phyloP scores from a whole-genome alignment of 23 tunicate genomes.

The Trididemnum clinides region DNA sequence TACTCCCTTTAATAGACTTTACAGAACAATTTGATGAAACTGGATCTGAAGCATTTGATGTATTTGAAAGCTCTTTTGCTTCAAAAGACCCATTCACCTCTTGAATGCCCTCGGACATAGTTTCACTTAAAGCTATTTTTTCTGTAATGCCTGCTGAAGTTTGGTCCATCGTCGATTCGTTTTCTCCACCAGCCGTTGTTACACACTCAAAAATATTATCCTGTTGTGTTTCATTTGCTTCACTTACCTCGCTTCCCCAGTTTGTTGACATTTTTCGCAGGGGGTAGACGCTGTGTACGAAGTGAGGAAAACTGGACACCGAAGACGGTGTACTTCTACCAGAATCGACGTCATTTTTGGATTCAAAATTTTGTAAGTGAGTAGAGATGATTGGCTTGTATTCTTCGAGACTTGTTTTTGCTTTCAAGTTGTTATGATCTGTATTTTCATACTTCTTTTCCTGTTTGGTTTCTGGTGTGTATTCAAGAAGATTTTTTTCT shows the following conservation, averaged over 20 bases:
- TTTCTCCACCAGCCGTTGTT: not conserved
- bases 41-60: too few species aligned
- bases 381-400: not conserved
- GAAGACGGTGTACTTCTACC: slow-evolving; percentile 56
- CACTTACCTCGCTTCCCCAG: not conserved
- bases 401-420: not conserved
- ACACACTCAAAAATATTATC: not conserved
- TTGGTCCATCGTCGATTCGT: not conserved
- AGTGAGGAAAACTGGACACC: slow-evolving; percentile 74
- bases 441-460: not conserved
- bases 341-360: slow-evolving; percentile 43
- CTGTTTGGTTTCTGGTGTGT: not conserved
- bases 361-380: too few species aligned
- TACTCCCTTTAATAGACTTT: slow-evolving; percentile 18
- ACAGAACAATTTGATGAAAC: slow-evolving; percentile 13
- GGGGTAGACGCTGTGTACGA: slow-evolving; percentile 85
- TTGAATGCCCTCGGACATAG: too few species aligned
- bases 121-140: too few species aligned
- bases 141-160: not conserved
- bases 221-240: not conserved
- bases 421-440: not conserved
- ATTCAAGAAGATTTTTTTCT: too few species aligned
- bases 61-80: too few species aligned
- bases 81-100: too few species aligned
- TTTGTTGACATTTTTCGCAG: slow-evolving; percentile 47